A percentile compares a stretch with the other conserved stretches of the same genome.
Evolutionary conservation across 2,797 vertebrate genomes (phyloP).

Genomic region (Poeciliopsis paucimaculata): DNA sequence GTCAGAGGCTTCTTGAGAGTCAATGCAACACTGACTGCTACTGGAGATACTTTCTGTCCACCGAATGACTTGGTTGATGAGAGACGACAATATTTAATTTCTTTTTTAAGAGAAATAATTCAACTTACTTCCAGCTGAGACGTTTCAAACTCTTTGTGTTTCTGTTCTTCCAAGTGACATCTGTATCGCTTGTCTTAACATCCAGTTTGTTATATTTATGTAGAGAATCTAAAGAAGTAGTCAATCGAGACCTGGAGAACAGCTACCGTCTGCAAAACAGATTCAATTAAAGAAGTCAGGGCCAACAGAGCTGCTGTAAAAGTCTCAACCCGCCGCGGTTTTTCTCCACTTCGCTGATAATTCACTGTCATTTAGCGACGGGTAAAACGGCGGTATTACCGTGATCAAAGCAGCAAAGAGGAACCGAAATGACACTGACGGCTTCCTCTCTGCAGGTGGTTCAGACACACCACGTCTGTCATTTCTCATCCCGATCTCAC

Average conservation of each 20-base stretch:
- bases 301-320: background rate
- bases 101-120: too few relatives aligned
- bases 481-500: background rate
- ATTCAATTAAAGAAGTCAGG: background rate
- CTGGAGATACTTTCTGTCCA: background rate
- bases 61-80: background rate
- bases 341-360: constrained; percentile 31
- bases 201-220: background rate
- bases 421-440: constrained; percentile 81
- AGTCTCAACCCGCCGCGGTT: background rate
- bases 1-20: background rate
- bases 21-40: background rate
- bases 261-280: background rate
- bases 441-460: constrained; percentile 86
- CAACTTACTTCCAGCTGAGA: background rate
- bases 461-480: constrained; percentile 68
- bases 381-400: constrained; percentile 70
- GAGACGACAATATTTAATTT: background rate
- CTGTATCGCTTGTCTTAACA: background rate
- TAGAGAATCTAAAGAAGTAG: background rate
- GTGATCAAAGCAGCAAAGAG: constrained; percentile 82
- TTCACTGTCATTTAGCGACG: constrained; percentile 72
- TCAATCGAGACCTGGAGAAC: background rate
- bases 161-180: background rate
- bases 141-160: background rate